phyloP scores from a whole-genome alignment of 2,888 invertebrate genomes.

The Drosophila niveifrons region DNA sequence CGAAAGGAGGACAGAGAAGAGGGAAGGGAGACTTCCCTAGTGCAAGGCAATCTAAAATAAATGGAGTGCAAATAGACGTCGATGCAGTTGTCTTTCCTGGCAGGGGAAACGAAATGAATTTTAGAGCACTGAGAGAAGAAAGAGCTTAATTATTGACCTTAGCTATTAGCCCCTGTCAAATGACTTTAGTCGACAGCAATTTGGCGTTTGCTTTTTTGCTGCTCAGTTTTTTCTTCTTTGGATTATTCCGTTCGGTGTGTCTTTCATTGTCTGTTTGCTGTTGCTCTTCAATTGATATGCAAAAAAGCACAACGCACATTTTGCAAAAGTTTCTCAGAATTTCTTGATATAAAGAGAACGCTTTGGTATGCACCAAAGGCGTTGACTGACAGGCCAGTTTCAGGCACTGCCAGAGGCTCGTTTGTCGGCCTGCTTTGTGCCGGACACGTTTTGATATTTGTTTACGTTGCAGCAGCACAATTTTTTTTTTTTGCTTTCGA shows the following conservation, averaged over 20 bases:
- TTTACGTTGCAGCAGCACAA: constrained; percentile 45
- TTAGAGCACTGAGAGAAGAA: constrained; percentile 54
- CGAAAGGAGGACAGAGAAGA: background rate
- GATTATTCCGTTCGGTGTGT: constrained; percentile 14
- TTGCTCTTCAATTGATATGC: constrained; percentile 70
- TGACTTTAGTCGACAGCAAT: constrained; percentile 67
- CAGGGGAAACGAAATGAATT: constrained; percentile 42
- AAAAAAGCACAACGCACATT: constrained; percentile 71
- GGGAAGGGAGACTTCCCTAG: background rate
- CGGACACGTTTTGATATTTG: constrained; percentile 61
- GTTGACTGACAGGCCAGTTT: constrained; percentile 66
- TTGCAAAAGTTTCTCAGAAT: constrained; percentile 68
- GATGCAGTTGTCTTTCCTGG: constrained; percentile 52
- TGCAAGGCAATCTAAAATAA: constrained; percentile 67
- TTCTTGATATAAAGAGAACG: constrained; percentile 49
- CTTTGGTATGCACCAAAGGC: constrained; percentile 64
- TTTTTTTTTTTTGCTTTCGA: background rate
- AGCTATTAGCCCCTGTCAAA: constrained; percentile 81
- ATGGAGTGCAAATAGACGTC: constrained; percentile 70
- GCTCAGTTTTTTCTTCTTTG: constrained; percentile 9
- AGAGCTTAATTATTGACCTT: constrained; percentile 80
- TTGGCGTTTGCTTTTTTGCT: constrained; percentile 34
- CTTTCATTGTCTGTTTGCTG: constrained; percentile 36
- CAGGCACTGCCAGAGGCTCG: constrained; percentile 28
- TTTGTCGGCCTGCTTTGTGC: constrained; percentile 56